Evolutionary conservation across 2,113 vertebrate species (phyloP), one percentile per base, ranked within the genome.

Genomic region (Nasalis larvatus): DNA sequence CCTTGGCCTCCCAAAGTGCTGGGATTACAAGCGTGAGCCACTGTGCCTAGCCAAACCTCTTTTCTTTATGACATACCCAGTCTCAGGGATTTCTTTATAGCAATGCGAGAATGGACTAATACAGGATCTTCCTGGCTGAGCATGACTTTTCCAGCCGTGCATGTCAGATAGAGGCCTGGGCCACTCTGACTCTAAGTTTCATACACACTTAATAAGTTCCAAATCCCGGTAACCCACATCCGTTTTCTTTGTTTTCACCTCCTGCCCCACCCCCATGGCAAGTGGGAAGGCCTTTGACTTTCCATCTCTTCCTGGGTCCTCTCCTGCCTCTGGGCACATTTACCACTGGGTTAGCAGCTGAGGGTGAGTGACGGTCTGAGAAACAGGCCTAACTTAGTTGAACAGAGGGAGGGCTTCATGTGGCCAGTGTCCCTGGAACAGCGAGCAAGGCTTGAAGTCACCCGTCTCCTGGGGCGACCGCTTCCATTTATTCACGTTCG

Each of bases 31-130:
- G 27, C 13, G 2, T 30, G 60, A 30, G 60, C 12, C 60, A 6
- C 5, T 2, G 0, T 30, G 60, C 27, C 27, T 0, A 0, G 60
- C 60, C 60, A 63, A 63, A 14, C 11, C 60, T 13, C 27, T 14
- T 63, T 63, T 63, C 60, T 63, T 32, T 63, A 30, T 6, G 30
- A 30, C 0, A 2, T 6, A 30, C 60, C 60, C 60, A 32, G 60
- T 14, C 60, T 63, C 27, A 14, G 27, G 60, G 6, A 14, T 63
- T 14, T 63, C 12, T 63, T 30, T 14, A 63, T 6, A 63, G 27
- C 60, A 63, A 32, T 32, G 60, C 5, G 5, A 63, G 60, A 14
- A 63, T 6, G 60, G 60, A 63, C 60, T 14, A 63, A 63, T 6
- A 13, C 60, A 32, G n/a, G 11, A 6, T 80, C 37, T 82, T 30